These are phyloP conservation scores for Chrysina gloriosa DNA, from an alignment of 2,888 invertebrate genomes.

Conservation along the genomic window DNA sequence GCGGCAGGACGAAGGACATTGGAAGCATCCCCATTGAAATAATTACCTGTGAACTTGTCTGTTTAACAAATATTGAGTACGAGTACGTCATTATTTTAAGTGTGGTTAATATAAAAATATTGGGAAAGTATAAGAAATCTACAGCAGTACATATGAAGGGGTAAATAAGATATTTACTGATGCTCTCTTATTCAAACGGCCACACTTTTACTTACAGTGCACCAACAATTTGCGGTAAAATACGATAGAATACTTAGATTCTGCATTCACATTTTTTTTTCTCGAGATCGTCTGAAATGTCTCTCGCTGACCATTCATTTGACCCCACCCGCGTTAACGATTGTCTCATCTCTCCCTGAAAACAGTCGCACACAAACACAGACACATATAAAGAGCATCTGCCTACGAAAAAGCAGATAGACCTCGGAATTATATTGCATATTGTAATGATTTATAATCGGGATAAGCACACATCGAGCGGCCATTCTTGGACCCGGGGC, in stretches of 20 bases:
- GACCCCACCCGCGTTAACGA: slow-evolving; percentile 24
- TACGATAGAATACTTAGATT: neutral
- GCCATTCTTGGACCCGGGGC: slow-evolving; percentile 66
- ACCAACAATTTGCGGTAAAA: no score
- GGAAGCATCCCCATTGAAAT: no score
- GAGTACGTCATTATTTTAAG: no score
- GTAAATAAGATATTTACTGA: no score
- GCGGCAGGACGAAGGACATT: neutral
- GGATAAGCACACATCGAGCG: slow-evolving; percentile 66
- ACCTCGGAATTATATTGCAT: slow-evolving; percentile 67
- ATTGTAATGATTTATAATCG: slow-evolving; percentile 67
- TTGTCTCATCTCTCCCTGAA: slow-evolving; percentile 28
- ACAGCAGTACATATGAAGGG: no score
- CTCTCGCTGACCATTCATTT: slow-evolving; percentile 15
- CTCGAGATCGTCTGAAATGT: neutral
- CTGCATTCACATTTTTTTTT: neutral
- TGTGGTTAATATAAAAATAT: no score
- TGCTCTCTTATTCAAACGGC: no score
- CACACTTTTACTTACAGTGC: no score
- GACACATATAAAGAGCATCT: slow-evolving; percentile 64
- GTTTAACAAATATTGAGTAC: no score
- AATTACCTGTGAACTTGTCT: no score
- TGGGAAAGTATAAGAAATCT: no score
- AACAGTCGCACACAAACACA: slow-evolving; percentile 15
- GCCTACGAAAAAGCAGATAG: slow-evolving; percentile 66